Percentiles rank a stretch among this genome's conserved stretches.
Conservation (phyloP, 2,113 vertebrate species). For the Pipra filicauda region DNA sequence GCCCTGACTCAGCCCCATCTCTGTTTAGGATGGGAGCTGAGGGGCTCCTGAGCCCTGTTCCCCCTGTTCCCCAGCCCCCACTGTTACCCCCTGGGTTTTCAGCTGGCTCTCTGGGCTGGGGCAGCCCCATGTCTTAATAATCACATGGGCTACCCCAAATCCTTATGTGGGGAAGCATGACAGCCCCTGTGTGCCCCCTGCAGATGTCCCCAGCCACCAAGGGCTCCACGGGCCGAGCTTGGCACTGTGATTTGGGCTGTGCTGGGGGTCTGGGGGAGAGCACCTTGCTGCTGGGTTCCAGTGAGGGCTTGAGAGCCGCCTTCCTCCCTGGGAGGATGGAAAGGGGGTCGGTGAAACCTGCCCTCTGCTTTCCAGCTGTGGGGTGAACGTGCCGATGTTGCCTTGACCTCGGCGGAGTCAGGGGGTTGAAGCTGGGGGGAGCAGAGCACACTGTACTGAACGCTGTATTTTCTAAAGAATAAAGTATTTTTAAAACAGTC, state of each 20-base stretch:
- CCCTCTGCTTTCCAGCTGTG: neutral
- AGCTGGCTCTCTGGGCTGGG: neutral
- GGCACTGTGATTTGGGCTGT: neutral
- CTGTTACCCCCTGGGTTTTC: neutral
- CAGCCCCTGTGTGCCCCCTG: neutral
- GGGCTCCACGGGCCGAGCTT: neutral
- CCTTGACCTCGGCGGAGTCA: neutral
- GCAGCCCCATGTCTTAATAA: neutral
- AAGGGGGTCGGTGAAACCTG: neutral
- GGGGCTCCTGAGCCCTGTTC: neutral
- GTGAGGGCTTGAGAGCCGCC: neutral
- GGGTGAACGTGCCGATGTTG: neutral
- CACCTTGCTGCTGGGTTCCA: constrained; percentile 45
- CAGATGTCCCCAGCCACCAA: neutral
- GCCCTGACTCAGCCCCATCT: neutral
- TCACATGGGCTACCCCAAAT: neutral
- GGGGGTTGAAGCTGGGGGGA: neutral
- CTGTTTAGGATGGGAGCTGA: neutral
- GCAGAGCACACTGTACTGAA: constrained; percentile 62
- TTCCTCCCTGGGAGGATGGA: neutral
- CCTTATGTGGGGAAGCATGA: neutral
- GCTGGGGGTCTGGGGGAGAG: neutral
- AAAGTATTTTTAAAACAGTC: constrained; percentile 69
- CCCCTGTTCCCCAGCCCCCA: rapidly evolving
- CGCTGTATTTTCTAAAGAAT: constrained; percentile 71